phyloP scores from a whole-genome alignment of 2,797 vertebrate species.

The Urophycis tenuis region DNA sequence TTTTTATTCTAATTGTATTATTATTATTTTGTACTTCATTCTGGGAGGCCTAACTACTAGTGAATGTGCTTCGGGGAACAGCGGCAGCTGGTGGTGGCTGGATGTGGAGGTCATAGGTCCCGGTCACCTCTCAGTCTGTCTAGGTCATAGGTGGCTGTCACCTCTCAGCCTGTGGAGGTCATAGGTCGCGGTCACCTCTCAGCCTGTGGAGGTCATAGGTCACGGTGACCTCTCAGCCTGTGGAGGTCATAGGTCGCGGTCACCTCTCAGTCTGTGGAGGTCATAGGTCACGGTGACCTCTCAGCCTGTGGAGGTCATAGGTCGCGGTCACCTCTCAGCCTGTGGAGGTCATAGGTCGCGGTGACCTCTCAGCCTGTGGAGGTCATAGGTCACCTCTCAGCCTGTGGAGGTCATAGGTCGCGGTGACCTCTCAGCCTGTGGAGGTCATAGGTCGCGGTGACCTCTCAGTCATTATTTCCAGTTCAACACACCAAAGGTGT shows the following conservation, averaged over 20 bases:
- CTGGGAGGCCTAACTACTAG: slow-evolving; percentile 47
- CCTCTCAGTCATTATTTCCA: slow-evolving; percentile 52
- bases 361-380: slow-evolving; percentile 41
- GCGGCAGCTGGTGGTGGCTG: slow-evolving; percentile 15
- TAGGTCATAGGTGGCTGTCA: slow-evolving; percentile 32
- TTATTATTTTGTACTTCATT: slow-evolving; percentile 42
- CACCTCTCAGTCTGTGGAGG: slow-evolving; percentile 37
- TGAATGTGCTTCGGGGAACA: slow-evolving; percentile 48
- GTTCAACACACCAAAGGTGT: slow-evolving; percentile 53
- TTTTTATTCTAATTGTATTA: neutral
- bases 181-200: slow-evolving; percentile 38
- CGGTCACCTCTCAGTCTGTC: slow-evolving; percentile 46
- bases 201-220: slow-evolving; percentile 23
- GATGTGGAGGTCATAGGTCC: slow-evolving; percentile 22
- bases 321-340: slow-evolving; percentile 41
- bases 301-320: slow-evolving; percentile 25
- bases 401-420: slow-evolving; percentile 28
- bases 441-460: slow-evolving; percentile 32
- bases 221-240: slow-evolving; percentile 41
- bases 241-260: slow-evolving; percentile 30
- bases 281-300: slow-evolving; percentile 36
- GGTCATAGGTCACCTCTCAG: slow-evolving; percentile 33
- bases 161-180: slow-evolving; percentile 34
- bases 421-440: slow-evolving; percentile 42
- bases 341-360: slow-evolving; percentile 24